phyloP scores from a whole-genome alignment of 2,888 invertebrate species.

The Aromia moschata region DNA sequence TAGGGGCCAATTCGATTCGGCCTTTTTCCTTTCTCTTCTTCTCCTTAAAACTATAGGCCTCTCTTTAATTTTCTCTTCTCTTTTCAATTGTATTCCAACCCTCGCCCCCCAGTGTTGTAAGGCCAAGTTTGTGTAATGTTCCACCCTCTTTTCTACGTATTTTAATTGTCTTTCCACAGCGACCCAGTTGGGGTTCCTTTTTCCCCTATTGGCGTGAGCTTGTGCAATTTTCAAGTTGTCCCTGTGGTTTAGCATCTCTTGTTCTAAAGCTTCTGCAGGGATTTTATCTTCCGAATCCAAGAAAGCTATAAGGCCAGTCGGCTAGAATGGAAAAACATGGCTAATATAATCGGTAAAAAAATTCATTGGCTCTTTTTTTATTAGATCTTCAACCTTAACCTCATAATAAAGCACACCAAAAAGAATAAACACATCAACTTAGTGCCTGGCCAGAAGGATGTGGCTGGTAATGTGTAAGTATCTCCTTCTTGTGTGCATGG shows the following conservation, averaged over 20 bases:
- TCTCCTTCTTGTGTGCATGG: too few relatives aligned
- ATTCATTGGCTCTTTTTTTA: too few relatives aligned
- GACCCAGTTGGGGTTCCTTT: slow-evolving; percentile 76
- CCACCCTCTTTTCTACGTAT: slow-evolving; percentile 85
- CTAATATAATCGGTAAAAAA: too few relatives aligned
- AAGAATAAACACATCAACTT: too few relatives aligned
- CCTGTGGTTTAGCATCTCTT: slow-evolving; percentile 78
- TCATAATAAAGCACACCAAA: too few relatives aligned
- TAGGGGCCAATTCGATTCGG: slow-evolving; percentile 88
- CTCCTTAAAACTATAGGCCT: slow-evolving; percentile 92
- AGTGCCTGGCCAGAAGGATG: too few relatives aligned
- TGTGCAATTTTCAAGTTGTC: slow-evolving; percentile 96
- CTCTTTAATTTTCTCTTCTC: slow-evolving; percentile 72
- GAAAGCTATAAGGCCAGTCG: slow-evolving; percentile 88
- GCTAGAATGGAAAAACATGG: slow-evolving; percentile 72
- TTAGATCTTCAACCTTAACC: too few relatives aligned
- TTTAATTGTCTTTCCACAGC: slow-evolving; percentile 77
- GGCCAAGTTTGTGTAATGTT: slow-evolving; percentile 72
- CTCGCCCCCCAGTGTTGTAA: slow-evolving; percentile 78
- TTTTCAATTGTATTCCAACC: slow-evolving; percentile 67
- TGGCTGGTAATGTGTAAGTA: too few relatives aligned
- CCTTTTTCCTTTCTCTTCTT: slow-evolving; percentile 86
- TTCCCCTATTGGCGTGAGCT: slow-evolving; percentile 75
- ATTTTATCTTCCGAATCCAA: slow-evolving; percentile 88
- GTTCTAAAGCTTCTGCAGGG: slow-evolving; percentile 76